Conservation (phyloP, 2,888 invertebrate genomes). For the Hypsopygia costalis region DNA sequence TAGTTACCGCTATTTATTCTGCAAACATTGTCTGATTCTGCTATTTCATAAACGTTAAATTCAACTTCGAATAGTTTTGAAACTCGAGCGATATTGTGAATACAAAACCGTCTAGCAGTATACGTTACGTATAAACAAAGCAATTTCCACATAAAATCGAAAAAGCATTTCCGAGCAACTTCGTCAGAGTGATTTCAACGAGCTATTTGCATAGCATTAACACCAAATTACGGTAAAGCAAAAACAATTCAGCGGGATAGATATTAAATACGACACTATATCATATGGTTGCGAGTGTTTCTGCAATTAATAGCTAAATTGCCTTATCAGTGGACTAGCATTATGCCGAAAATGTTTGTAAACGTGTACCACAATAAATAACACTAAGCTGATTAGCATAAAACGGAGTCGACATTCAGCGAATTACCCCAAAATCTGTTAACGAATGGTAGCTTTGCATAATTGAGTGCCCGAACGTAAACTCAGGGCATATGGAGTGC, state of each 20-base stretch:
- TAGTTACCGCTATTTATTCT: no score
- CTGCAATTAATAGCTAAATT: slow-evolving; percentile 72
- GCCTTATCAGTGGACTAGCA: slow-evolving; percentile 57
- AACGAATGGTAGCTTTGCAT: slow-evolving; percentile 77
- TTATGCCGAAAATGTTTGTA: slow-evolving; percentile 58
- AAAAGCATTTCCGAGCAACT: slow-evolving; percentile 3
- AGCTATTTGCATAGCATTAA: slow-evolving; percentile 47
- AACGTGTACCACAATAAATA: slow-evolving; percentile 69
- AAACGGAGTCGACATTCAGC: slow-evolving; percentile 64
- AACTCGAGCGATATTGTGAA: not conserved
- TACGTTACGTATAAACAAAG: no score
- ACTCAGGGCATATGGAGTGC: slow-evolving; percentile 52
- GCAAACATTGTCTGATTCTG: not conserved
- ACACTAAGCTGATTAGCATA: slow-evolving; percentile 70
- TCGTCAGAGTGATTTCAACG: slow-evolving; percentile 27
- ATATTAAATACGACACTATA: slow-evolving; percentile 56
- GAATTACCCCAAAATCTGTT: slow-evolving; percentile 75
- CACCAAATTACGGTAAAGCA: slow-evolving; percentile 61
- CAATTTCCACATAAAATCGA: not conserved
- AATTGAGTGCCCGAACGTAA: slow-evolving; percentile 66
- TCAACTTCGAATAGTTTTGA: not conserved
- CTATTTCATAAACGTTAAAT: not conserved
- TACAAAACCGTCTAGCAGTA: not conserved
- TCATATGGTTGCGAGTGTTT: slow-evolving; percentile 56
- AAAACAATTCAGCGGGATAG: slow-evolving; percentile 46